phyloP scores from a whole-genome alignment of 2,113 vertebrate genomes.

The Antennarius striatus region DNA sequence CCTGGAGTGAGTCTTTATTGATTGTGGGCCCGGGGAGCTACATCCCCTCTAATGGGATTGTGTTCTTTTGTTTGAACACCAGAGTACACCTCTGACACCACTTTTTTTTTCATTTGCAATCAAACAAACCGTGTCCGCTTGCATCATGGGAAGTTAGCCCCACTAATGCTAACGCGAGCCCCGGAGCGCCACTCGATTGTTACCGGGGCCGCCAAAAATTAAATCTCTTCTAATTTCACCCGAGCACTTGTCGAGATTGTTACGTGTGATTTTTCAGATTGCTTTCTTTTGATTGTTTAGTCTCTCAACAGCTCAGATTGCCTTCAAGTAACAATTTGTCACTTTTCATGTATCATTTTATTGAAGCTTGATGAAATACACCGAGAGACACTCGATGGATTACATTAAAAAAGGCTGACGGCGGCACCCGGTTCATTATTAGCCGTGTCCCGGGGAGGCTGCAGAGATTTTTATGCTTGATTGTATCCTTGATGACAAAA shows the following conservation, averaged over 20 bases:
- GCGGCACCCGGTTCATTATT: conserved; percentile 58
- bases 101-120: conserved; percentile 67
- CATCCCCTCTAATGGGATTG: conserved; percentile 71
- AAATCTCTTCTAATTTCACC: conserved; percentile 72
- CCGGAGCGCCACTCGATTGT: conserved; percentile 58
- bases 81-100: conserved; percentile 67
- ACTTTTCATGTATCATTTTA: conserved; percentile 72
- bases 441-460: conserved; percentile 48
- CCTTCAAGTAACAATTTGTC: conserved; percentile 72
- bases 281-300: conserved; percentile 74
- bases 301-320: conserved; percentile 55
- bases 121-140: conserved; percentile 62
- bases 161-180: conserved; percentile 45
- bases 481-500: conserved; percentile 59
- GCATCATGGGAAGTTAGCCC: conserved; percentile 52
- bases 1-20: conserved; percentile 68
- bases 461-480: conserved; percentile 56
- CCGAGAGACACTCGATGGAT: conserved; percentile 66
- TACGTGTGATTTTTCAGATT: conserved; percentile 71
- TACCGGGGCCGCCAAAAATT: conserved; percentile 57
- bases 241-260: conserved; percentile 65
- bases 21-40: conserved; percentile 63
- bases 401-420: conserved; percentile 63
- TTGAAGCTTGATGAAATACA: conserved; percentile 70
- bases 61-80: conserved; percentile 72